phyloP scores from a whole-genome alignment of 2,113 vertebrate species.

The Mirounga angustirostris region DNA sequence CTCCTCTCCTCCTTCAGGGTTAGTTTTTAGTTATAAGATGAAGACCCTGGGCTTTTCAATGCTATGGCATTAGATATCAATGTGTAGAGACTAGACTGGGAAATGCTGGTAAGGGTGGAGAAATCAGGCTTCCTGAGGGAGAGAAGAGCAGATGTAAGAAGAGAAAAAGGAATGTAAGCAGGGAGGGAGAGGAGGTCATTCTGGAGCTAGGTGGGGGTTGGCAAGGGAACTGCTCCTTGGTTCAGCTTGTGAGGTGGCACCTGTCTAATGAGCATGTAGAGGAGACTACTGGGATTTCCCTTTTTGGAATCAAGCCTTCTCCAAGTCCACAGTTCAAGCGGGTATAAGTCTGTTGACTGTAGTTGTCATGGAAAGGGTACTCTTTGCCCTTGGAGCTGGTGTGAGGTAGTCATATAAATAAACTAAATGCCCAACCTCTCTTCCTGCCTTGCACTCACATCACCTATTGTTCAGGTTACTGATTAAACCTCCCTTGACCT shows the following conservation, averaged over 20 bases:
- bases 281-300: slow-evolving; percentile 41
- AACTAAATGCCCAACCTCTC: slow-evolving; percentile 79
- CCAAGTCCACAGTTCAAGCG: slow-evolving; percentile 84
- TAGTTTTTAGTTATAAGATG: not conserved
- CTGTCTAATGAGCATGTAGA: not conserved
- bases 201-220: not conserved
- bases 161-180: not conserved
- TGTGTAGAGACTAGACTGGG: not conserved
- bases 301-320: slow-evolving; percentile 56
- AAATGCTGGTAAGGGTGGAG: not conserved
- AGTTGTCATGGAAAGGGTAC: slow-evolving; percentile 82
- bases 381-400: slow-evolving; percentile 84
- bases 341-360: slow-evolving; percentile 70
- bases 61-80: not conserved
- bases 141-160: not conserved
- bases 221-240: not conserved
- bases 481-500: slow-evolving; percentile 85
- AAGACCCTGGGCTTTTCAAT: not conserved
- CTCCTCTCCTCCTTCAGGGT: not conserved
- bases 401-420: slow-evolving; percentile 83
- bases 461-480: slow-evolving; percentile 83
- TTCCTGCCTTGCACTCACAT: slow-evolving; percentile 72
- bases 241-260: slow-evolving; percentile 14
- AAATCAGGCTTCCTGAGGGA: not conserved
- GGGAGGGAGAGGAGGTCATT: not conserved